phyloP scores from a whole-genome alignment of 2,888 invertebrate species.

The Cordylochernes scorpioides region DNA sequence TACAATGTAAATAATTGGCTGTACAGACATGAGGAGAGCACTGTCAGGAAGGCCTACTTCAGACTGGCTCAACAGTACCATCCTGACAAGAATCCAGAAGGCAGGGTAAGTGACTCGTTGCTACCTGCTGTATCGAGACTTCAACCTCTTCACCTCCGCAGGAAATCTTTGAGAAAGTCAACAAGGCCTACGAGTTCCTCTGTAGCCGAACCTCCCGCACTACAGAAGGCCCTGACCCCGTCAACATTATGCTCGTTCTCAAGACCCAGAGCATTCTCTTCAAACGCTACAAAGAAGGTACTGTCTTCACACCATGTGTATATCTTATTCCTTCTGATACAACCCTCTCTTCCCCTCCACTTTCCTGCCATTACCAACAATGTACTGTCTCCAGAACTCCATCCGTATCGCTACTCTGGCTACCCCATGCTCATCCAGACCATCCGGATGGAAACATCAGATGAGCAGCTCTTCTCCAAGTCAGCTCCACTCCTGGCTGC shows the following conservation, averaged over 20 bases:
- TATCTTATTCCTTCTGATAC: neutral
- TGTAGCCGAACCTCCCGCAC: constrained; percentile 53
- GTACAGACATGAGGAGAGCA: constrained; percentile 34
- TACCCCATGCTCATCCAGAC: constrained; percentile 91
- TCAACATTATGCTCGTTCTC: constrained; percentile 71
- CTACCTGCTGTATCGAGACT: constrained; percentile 75
- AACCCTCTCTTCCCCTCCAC: neutral
- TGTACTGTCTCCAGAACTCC: constrained; percentile 36
- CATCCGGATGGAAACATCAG: constrained; percentile 69
- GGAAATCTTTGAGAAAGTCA: constrained; percentile 86
- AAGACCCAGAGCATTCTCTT: constrained; percentile 83
- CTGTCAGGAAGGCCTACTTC: constrained; percentile 81
- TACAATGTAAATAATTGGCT: neutral
- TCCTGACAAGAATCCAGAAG: constrained; percentile 95
- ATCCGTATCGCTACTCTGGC: constrained; percentile 94
- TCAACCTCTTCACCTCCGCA: constrained; percentile 46
- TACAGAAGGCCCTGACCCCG: constrained; percentile 55
- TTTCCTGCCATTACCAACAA: neutral
- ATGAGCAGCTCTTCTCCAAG: constrained; percentile 72
- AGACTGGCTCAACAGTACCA: constrained; percentile 84
- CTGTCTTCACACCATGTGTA: constrained; percentile 14
- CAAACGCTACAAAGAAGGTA: constrained; percentile 59
- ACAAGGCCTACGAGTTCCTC: constrained; percentile 89
- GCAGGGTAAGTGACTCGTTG: constrained; percentile 35
- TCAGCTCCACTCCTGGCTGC: constrained; percentile 47